Evolutionary conservation across 2,797 vertebrate species (phyloP).

Genomic region (Taenioides sp.): DNA sequence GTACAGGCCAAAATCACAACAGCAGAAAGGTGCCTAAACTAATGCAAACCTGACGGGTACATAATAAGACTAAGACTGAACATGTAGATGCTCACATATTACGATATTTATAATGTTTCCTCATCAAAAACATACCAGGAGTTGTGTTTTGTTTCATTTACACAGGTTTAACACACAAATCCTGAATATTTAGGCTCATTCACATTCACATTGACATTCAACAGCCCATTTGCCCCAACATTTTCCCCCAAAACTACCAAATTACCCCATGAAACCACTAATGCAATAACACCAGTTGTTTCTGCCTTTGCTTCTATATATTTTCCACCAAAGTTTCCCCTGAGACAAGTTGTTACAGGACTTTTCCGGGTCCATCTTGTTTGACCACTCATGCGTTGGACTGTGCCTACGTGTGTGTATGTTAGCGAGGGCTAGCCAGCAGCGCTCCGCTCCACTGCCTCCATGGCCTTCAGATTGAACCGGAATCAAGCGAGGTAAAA

Average conservation of each 20-base stretch:
- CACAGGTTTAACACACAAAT: no score
- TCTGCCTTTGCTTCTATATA: slow-evolving; percentile 20
- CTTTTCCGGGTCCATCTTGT: slow-evolving; percentile 65
- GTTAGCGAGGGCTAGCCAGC: slow-evolving; percentile 22
- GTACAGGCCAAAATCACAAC: no score
- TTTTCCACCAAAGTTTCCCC: slow-evolving; percentile 42
- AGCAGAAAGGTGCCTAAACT: no score
- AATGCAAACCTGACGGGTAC: no score
- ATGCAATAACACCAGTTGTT: neutral
- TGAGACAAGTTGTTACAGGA: slow-evolving; percentile 55
- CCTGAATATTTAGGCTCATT: no score
- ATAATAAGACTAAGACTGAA: no score
- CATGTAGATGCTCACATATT: no score
- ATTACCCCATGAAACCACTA: neutral
- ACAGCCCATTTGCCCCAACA: no score
- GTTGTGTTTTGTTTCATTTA: no score
- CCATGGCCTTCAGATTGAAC: slow-evolving; percentile 63
- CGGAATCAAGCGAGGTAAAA: slow-evolving; percentile 54
- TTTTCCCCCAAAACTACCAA: neutral
- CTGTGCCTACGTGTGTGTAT: slow-evolving; percentile 25
- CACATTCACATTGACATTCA: no score
- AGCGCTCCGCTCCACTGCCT: slow-evolving; percentile 58
- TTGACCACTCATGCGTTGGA: slow-evolving; percentile 66
- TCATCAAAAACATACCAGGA: no score
- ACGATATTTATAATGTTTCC: no score